Percentiles rank a stretch among this genome's conserved stretches.
Evolutionary conservation across 2,888 invertebrate species (phyloP).

Genomic region (Cephus spinipes): DNA sequence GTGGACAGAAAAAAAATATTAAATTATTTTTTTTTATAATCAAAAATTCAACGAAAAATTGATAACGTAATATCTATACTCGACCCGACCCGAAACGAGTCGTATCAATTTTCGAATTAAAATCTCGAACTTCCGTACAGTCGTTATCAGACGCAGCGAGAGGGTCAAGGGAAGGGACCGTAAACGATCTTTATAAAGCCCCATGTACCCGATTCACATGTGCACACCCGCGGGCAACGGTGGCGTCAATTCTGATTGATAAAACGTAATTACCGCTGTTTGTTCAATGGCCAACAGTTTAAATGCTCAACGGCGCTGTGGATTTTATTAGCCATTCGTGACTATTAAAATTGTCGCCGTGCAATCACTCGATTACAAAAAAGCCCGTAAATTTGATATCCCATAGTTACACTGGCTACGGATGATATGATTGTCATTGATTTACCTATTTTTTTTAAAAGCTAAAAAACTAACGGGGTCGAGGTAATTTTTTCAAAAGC

Average conservation of each 20-base stretch:
- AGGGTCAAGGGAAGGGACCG: neutral
- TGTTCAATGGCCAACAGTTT: slow-evolving; percentile 26
- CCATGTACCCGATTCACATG: neutral
- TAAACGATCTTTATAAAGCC: neutral
- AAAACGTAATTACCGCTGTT: slow-evolving; percentile 44
- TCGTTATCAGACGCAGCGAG: neutral
- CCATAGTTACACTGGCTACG: neutral
- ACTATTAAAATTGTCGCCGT: neutral
- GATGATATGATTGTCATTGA: neutral
- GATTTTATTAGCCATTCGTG: neutral
- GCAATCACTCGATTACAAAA: neutral
- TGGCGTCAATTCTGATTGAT: slow-evolving; percentile 34
- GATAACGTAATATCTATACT: neutral
- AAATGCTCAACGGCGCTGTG: slow-evolving; percentile 28
- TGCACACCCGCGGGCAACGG: neutral
- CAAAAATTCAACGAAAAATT: neutral
- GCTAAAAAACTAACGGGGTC: too few species aligned
- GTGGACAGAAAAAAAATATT: neutral
- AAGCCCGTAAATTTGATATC: neutral
- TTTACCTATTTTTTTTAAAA: too few species aligned
- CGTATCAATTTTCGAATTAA: neutral
- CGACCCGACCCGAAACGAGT: neutral
- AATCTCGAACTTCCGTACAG: neutral
- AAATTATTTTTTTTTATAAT: neutral
- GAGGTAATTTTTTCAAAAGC: neutral